Conservation (phyloP, 2,888 invertebrate genomes). For the Anoplius nigerrimus region DNA sequence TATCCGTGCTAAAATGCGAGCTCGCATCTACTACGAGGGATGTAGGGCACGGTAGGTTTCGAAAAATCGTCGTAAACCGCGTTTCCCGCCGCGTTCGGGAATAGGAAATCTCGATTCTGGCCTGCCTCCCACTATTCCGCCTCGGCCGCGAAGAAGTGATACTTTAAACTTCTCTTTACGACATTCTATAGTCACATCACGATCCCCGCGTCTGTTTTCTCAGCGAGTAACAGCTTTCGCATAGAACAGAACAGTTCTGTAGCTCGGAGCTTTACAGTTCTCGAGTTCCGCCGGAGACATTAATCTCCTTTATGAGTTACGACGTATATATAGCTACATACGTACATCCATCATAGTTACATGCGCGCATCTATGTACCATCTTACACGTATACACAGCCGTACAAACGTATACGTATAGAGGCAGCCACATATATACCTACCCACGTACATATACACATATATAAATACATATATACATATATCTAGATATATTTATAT, state of each 20-base stretch:
- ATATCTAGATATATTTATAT: slow-evolving; percentile 2
- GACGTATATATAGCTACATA: slow-evolving; percentile 29
- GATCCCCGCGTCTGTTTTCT: slow-evolving; percentile 54
- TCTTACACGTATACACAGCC: background rate
- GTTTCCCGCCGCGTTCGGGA: slow-evolving; percentile 13
- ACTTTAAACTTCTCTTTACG: slow-evolving; percentile 52
- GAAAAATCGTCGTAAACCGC: slow-evolving; percentile 41
- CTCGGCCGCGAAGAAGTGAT: slow-evolving; percentile 26
- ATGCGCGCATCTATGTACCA: too few relatives aligned
- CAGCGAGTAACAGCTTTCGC: slow-evolving; percentile 57
- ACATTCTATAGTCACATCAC: slow-evolving; percentile 57
- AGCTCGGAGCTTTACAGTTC: slow-evolving; percentile 57
- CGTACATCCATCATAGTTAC: too few relatives aligned
- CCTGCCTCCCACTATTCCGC: too few relatives aligned
- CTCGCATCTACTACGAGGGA: too few relatives aligned
- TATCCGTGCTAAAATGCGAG: background rate
- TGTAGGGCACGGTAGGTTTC: too few relatives aligned
- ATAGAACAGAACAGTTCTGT: slow-evolving; percentile 55
- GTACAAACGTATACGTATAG: background rate
- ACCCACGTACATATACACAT: background rate
- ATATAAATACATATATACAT: background rate
- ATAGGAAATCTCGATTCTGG: slow-evolving; percentile 45
- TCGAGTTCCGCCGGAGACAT: slow-evolving; percentile 61
- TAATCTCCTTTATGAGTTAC: slow-evolving; percentile 68
- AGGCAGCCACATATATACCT: background rate